Percentiles rank a stretch among this genome's conserved stretches.
Evolutionary conservation across 2,888 invertebrate genomes (phyloP).

Genomic region (Pomacea canaliculata): DNA sequence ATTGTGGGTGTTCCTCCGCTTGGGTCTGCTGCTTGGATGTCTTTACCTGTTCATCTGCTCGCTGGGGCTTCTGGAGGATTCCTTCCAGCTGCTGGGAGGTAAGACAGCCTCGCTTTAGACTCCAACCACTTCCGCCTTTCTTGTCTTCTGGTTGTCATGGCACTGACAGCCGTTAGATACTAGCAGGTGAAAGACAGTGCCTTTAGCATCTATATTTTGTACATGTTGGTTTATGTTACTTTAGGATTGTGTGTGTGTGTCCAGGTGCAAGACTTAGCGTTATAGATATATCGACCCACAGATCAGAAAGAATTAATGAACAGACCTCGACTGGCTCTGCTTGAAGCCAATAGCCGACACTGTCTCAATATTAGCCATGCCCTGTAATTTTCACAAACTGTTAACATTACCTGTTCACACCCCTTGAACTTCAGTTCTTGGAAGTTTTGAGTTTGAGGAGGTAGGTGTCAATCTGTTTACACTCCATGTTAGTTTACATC

Average conservation of each 20-base stretch:
- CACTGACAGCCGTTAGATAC: background rate
- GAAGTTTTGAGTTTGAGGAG: background rate
- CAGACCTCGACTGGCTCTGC: no score
- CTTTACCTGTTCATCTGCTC: slow-evolving; percentile 61
- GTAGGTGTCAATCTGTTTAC: no score
- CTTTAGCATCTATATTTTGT: no score
- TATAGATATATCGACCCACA: no score
- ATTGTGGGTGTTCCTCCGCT: slow-evolving; percentile 46
- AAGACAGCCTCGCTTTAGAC: slow-evolving; percentile 10
- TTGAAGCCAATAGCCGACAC: background rate
- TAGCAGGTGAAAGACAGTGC: background rate
- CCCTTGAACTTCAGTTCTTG: no score
- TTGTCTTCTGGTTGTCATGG: background rate
- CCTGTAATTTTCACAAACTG: no score
- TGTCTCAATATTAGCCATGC: no score
- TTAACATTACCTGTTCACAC: no score
- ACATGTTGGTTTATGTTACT: background rate
- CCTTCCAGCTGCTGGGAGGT: slow-evolving; percentile 60
- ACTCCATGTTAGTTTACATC: background rate
- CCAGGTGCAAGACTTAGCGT: background rate
- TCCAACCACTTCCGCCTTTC: background rate
- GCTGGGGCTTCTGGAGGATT: slow-evolving; percentile 53
- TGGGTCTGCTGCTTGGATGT: slow-evolving; percentile 42
- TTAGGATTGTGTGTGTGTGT: background rate
- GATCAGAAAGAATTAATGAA: no score